Percentiles rank a stretch among this genome's conserved stretches.
Evolutionary conservation across 2,888 invertebrate genomes (phyloP).

Genomic region (Hirudinaria manillensis): DNA sequence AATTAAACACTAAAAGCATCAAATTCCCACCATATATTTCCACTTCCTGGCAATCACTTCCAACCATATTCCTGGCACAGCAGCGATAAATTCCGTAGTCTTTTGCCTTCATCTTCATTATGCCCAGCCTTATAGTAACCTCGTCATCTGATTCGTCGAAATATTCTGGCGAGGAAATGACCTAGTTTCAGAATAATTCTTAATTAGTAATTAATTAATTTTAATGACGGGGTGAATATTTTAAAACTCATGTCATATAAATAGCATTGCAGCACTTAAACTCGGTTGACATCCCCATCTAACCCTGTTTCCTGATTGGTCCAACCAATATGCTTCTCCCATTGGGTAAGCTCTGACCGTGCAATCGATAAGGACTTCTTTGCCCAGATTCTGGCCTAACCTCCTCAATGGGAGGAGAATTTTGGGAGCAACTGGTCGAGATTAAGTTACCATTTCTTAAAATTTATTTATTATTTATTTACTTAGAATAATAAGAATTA

Average conservation of each 20-base stretch:
- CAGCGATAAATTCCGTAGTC: background rate
- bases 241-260: too few relatives aligned
- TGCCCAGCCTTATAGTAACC: background rate
- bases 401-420: conserved; percentile 41
- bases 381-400: conserved; percentile 45
- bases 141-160: conserved; percentile 2
- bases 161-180: background rate
- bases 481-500: background rate
- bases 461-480: background rate
- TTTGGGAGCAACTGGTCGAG: conserved; percentile 18
- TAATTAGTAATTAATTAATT: too few relatives aligned
- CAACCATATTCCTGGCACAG: background rate
- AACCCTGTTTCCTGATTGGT: conserved; percentile 1
- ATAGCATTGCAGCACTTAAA: too few relatives aligned
- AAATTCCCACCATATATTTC: background rate
- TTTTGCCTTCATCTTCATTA: background rate
- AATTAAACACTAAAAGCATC: too few relatives aligned
- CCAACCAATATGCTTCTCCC: conserved; percentile 15
- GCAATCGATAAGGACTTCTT: conserved; percentile 48
- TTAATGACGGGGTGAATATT: too few relatives aligned
- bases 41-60: background rate
- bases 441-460: background rate
- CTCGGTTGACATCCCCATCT: too few relatives aligned
- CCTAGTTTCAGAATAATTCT: too few relatives aligned
- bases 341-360: conserved; percentile 42